Percentiles rank a stretch among this genome's conserved stretches.
Conservation (phyloP, 2,888 invertebrate genomes). For the Papilio protenor region DNA sequence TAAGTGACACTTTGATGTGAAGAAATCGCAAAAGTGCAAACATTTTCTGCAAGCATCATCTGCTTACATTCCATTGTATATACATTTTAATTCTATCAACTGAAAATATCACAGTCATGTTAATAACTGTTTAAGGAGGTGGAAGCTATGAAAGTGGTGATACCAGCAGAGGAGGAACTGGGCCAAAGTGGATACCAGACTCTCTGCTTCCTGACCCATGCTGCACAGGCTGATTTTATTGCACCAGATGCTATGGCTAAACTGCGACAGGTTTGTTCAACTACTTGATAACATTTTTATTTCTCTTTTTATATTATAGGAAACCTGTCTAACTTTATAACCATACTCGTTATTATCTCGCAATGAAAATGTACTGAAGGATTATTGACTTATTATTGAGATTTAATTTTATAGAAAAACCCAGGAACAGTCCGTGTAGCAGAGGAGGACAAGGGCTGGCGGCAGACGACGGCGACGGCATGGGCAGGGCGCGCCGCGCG, state of each 20-base stretch:
- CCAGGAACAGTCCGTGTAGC: slow-evolving; percentile 94
- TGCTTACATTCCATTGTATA: neutral
- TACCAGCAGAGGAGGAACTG: slow-evolving; percentile 96
- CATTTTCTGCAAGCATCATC: neutral
- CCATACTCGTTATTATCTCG: neutral
- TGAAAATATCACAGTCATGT: neutral
- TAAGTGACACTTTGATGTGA: slow-evolving; percentile 78
- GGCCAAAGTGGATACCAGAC: slow-evolving; percentile 95
- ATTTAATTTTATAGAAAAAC: slow-evolving; percentile 82
- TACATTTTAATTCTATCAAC: neutral
- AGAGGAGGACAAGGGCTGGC: slow-evolving; percentile 94
- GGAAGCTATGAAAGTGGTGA: slow-evolving; percentile 94
- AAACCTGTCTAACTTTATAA: neutral
- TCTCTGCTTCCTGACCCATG: slow-evolving; percentile 95
- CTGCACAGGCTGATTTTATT: slow-evolving; percentile 96
- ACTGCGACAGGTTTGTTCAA: slow-evolving; percentile 88
- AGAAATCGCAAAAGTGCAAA: slow-evolving; percentile 46
- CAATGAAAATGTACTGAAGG: neutral
- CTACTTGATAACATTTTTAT: neutral
- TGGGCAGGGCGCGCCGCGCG: slow-evolving; percentile 89
- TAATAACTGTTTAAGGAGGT: slow-evolving; percentile 86
- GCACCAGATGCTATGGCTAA: slow-evolving; percentile 99
- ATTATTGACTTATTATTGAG: neutral
- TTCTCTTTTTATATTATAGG: neutral
- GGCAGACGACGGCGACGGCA: slow-evolving; percentile 93